phyloP scores from a whole-genome alignment of 2,888 invertebrate species.

The Andrena chrysosceles region DNA sequence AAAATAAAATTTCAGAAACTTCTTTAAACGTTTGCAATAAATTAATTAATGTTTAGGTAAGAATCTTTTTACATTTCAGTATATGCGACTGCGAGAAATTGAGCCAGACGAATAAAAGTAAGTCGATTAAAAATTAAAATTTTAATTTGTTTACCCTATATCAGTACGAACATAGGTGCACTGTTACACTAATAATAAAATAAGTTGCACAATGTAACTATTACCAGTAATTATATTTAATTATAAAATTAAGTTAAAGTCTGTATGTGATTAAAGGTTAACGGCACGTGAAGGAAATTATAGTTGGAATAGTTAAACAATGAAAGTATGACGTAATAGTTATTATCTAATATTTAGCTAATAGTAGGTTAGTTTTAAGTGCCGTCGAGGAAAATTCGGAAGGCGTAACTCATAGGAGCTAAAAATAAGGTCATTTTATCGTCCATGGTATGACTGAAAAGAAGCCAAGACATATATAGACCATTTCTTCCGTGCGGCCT shows the following conservation, averaged over 20 bases:
- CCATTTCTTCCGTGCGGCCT: slow-evolving; percentile 71
- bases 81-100: neutral
- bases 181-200: neutral
- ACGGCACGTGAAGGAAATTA: neutral
- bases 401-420: slow-evolving; percentile 75
- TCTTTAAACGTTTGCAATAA: neutral
- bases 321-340: neutral
- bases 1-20: too few relatives aligned
- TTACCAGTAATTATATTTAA: too few relatives aligned
- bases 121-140: neutral
- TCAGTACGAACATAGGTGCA: too few relatives aligned
- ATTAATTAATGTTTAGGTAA: neutral
- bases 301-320: neutral
- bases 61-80: neutral
- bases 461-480: slow-evolving; percentile 79
- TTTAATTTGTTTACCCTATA: neutral
- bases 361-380: slow-evolving; percentile 27
- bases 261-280: neutral
- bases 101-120: too few relatives aligned
- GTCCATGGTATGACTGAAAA: slow-evolving; percentile 59
- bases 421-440: slow-evolving; percentile 77
- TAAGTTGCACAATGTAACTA: neutral
- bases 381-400: slow-evolving; percentile 73
- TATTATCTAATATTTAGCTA: slow-evolving; percentile 41
- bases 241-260: neutral